Evolutionary conservation across 2,797 vertebrate species (phyloP), one percentile per base, ranked within the genome.

Genomic region (Micromesistius poutassou): DNA sequence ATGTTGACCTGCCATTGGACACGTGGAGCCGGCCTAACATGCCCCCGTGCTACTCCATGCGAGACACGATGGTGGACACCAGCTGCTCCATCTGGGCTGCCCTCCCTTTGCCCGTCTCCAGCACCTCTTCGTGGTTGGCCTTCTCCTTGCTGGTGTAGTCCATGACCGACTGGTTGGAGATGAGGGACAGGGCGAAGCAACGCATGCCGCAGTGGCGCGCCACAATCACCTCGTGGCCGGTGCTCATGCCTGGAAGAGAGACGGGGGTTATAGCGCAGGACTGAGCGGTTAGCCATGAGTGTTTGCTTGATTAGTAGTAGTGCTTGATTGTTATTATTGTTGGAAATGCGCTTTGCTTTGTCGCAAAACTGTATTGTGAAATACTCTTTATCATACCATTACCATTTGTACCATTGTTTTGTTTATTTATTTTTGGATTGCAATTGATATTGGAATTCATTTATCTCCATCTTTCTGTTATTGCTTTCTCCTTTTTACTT

Each of bases 121-220:
- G 92, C 1, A 97, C 96, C 77, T 98, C 96, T 9, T 94, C 87
- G 1, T 97, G 97, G 88, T 94, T 96, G 84, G 96, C 94, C 75
- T 90, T 95, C 84, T 90, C 87, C 81, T 81, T 79, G 81, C 89
- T 95, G 80, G 94, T 91, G 55, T 98, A 97, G 85, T 96, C 94
- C 90, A 93, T 91, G 87, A 96, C 82, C 0, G 93, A 80, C 38
- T 88, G 89, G 90, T 98, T 98, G 71, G 90, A 96, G 89, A 98
- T 96, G 72, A 98, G 95, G 0, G 97, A 98, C 87, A 97, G 88
- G 71, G 95, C 97, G 9, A 96, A 93, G 78, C 96, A 95, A 0
- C 91, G 93, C 89, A 98, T 93, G 28, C 95, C 95, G 0, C 94
- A 93, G 76, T 97, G 97, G 10, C 93, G 93, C 0, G 95, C 96